A percentile compares a stretch with the other conserved stretches of the same genome.
These are phyloP conservation scores for Thumatha senex DNA, from an alignment of 2,888 invertebrate genomes.

Conservation along the genomic window DNA sequence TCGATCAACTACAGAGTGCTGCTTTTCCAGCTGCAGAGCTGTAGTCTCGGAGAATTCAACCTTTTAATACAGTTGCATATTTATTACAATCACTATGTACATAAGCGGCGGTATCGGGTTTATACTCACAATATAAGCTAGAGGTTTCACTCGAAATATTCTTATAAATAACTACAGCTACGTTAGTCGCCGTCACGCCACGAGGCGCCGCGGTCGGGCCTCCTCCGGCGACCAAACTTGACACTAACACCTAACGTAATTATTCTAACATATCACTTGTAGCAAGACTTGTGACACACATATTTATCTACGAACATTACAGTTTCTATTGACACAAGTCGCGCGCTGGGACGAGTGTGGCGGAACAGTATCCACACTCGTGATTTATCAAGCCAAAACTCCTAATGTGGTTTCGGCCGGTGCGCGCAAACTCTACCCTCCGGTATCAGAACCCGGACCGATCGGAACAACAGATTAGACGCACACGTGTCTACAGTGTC, in stretches of 20 bases:
- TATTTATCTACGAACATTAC: constrained; percentile 10
- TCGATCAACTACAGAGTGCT: too few species aligned
- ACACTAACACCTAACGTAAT: constrained; percentile 24
- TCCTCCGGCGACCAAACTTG: constrained; percentile 15
- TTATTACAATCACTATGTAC: constrained; percentile 10
- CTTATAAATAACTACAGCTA: constrained; percentile 13
- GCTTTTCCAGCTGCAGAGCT: too few species aligned
- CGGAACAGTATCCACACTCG: too few species aligned
- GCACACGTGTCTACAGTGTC: too few species aligned
- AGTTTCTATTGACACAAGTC: constrained; percentile 1
- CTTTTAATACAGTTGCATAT: neutral
- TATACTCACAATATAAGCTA: constrained; percentile 16
- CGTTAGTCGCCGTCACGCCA: neutral
- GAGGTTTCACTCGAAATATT: constrained; percentile 15
- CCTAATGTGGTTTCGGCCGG: too few species aligned
- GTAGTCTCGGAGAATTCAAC: too few species aligned
- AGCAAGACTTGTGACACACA: constrained; percentile 8
- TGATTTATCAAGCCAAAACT: too few species aligned
- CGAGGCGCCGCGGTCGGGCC: neutral
- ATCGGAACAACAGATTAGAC: too few species aligned
- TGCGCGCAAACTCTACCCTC: too few species aligned
- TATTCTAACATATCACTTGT: constrained; percentile 18
- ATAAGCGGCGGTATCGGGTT: constrained; percentile 12
- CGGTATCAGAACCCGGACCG: too few species aligned
- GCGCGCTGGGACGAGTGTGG: neutral